Evolutionary conservation across 2,113 vertebrate genomes (phyloP).

Genomic region (Triplophysa dalaica): DNA sequence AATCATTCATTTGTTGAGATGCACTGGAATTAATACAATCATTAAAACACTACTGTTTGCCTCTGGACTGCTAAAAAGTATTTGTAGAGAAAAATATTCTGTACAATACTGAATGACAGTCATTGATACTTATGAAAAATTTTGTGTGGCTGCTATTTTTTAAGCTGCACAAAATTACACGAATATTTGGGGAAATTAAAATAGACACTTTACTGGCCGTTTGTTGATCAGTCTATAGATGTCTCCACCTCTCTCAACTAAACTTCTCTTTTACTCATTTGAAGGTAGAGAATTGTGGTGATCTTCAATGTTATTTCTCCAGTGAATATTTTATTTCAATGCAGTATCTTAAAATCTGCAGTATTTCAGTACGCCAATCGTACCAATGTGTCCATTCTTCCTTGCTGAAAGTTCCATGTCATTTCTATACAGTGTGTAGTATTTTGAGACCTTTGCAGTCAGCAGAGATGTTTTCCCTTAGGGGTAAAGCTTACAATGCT

Average conservation of each 20-base stretch:
- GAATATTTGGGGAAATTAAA: background rate
- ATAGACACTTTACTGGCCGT: background rate
- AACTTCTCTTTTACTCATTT: background rate
- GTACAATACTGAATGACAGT: background rate
- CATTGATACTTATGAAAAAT: background rate
- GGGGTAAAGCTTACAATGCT: conserved; percentile 6
- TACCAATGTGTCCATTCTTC: conserved; percentile 39
- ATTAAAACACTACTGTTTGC: background rate
- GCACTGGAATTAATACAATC: background rate
- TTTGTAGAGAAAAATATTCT: conserved; percentile 10
- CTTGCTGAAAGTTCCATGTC: background rate
- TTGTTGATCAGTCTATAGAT: conserved; percentile 5
- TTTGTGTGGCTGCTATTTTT: background rate
- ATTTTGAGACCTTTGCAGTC: conserved; percentile 2
- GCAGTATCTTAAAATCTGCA: conserved; percentile 54
- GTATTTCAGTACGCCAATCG: conserved; percentile 56
- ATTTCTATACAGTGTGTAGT: conserved; percentile 27
- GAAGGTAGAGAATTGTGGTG: conserved; percentile 70
- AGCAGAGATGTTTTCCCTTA: background rate
- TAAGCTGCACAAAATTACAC: background rate
- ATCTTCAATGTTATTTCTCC: conserved; percentile 87
- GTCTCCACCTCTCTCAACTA: background rate
- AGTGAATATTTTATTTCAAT: conserved; percentile 67
- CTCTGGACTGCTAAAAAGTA: background rate
- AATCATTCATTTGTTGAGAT: background rate